Conservation (phyloP, 2,113 vertebrate species). For the Meles meles region DNA sequence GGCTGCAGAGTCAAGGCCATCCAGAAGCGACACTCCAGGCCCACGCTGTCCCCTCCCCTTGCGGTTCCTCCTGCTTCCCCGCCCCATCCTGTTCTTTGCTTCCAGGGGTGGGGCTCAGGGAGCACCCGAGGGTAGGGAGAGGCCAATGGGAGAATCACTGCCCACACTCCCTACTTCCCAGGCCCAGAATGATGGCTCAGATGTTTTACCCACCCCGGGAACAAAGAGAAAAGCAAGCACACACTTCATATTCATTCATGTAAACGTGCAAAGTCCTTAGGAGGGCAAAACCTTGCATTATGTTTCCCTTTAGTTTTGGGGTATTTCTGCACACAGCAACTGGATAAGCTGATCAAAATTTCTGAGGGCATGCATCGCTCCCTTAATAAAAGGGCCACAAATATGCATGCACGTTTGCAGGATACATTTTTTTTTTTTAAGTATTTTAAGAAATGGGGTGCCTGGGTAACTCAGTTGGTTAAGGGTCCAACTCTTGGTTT, state of each 20-base stretch:
- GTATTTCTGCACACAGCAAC: not conserved
- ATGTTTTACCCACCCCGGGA: not conserved
- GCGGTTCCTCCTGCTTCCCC: not conserved
- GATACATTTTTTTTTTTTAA: not conserved
- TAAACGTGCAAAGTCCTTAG: not conserved
- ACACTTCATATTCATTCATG: not conserved
- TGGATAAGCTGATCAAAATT: not conserved
- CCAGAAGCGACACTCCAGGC: not conserved
- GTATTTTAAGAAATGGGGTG: not conserved
- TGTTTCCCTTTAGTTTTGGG: not conserved
- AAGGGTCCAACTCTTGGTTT: not conserved
- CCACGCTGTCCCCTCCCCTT: not conserved
- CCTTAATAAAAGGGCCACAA: not conserved
- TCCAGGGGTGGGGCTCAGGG: not conserved
- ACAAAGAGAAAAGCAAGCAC: not conserved
- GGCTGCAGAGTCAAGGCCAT: not conserved
- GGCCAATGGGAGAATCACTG: rapidly evolving
- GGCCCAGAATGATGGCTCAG: not conserved
- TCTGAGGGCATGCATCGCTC: not conserved
- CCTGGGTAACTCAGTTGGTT: not conserved
- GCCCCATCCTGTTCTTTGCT: not conserved
- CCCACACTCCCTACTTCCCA: not conserved
- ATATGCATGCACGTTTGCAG: not conserved
- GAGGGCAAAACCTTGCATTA: not conserved
- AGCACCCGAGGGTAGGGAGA: not conserved